phyloP scores from a whole-genome alignment of 1,140 invertebrate genomes.

The Lepidurus couesii region DNA sequence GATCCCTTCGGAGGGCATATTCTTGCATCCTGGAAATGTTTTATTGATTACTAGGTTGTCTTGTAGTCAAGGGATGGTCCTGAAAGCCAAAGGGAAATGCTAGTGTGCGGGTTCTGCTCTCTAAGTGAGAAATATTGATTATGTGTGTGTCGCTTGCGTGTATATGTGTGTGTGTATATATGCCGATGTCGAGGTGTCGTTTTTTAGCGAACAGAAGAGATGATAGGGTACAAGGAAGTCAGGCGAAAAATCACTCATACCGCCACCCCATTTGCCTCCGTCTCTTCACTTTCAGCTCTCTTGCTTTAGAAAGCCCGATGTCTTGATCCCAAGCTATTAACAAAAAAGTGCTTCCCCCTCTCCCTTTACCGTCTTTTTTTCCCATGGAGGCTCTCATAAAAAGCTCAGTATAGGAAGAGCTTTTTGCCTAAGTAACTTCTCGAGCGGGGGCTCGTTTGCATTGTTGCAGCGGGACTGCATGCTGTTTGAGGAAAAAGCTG shows the following conservation, averaged over 20 bases:
- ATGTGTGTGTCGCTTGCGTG: conserved; percentile 1
- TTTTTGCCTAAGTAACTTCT: conserved; percentile 22
- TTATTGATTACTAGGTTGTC: conserved; percentile 19
- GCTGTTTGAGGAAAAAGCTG: neutral
- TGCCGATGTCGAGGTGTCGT: conserved; percentile 13
- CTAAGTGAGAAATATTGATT: conserved; percentile 20
- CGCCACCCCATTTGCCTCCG: conserved; percentile 20
- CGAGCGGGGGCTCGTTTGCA: conserved; percentile 4
- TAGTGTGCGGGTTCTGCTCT: conserved; percentile 11
- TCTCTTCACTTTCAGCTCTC: neutral
- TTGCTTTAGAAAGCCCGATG: neutral
- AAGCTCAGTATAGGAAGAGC: neutral
- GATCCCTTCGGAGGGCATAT: neutral
- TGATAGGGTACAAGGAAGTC: conserved; percentile 17
- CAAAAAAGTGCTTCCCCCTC: neutral
- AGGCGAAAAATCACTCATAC: conserved; percentile 22
- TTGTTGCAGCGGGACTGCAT: conserved; percentile 3
- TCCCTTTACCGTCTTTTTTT: neutral
- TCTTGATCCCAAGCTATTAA: conserved; percentile 11
- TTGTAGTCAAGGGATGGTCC: conserved; percentile 11
- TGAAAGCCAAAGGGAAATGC: neutral
- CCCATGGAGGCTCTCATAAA: conserved; percentile 8
- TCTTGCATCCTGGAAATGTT: conserved; percentile 10
- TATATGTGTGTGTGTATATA: neutral
- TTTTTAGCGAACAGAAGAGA: conserved; percentile 11